Evolutionary conservation across 2,797 vertebrate genomes (phyloP), one percentile per base, ranked within the genome.

Genomic region (Tauraco hartlaubi): DNA sequence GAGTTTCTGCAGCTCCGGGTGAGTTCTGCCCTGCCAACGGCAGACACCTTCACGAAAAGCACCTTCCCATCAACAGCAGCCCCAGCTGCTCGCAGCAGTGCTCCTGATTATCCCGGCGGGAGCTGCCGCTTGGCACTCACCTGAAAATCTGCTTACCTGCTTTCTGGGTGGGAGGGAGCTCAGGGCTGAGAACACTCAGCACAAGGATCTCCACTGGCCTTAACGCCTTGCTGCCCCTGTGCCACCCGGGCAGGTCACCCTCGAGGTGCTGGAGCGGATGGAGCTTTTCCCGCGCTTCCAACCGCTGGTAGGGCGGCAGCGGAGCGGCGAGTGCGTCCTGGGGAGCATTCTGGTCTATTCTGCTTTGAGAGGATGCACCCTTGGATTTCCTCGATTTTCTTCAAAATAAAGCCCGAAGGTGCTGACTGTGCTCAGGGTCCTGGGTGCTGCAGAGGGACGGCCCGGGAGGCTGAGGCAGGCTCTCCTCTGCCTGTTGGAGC

Each of bases 41-140:
- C 93, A 96, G 79, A 46, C 69, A 55, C 33, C 94, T 86, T 91
- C 82, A 93, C 94, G 90, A 68, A 95, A 88, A 85, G 89, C 94
- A 28, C 77, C 93, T 83, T 67, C 88, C 67, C 41, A 9, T 43
- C 58, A 56, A 95, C 94, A 78, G 90, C 67, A n/a, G 68, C 91
- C 90, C 96, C 91, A 67, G 92, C 90, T 64, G 48, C 80, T 81
- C 96, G 25, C 95, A 78, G 95, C 91, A 43, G 71, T 52, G 48
- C 81, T 95, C 81, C 84, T 69, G 89, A 93, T 82, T 67, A 95
- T 90, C 81, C 87, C 19, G 44, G 35, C 85, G 79, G 96, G 95
- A 95, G 85, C 94, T 85, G 81, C 46, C 41, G 26, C 85, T 43
- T 33, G 59, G 52, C 13, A 1, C 94, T 28, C 33, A 84, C 88